Evolutionary conservation across 1,140 invertebrate species (phyloP).

Genomic region (Adoxophyes honmai): DNA sequence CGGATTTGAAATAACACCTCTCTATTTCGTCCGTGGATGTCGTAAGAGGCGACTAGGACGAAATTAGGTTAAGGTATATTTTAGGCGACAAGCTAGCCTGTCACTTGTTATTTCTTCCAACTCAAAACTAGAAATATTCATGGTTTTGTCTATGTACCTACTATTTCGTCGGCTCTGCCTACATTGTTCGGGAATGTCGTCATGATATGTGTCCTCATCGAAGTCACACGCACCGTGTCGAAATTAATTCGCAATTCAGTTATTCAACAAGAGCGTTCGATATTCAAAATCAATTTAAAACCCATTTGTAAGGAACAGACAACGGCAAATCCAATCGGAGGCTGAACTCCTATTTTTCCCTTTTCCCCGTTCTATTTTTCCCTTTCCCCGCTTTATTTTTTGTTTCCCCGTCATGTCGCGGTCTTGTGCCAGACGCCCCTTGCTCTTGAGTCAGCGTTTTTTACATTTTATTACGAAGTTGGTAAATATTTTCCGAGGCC

Average conservation of each 20-base stretch:
- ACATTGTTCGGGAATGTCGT: too few species aligned
- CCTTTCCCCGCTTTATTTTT: slow-evolving; percentile 50
- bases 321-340: slow-evolving; percentile 72
- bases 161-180: too few species aligned
- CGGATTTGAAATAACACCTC: too few species aligned
- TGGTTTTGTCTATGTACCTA: too few species aligned
- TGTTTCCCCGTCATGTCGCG: slow-evolving; percentile 65
- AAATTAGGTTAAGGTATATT: too few species aligned
- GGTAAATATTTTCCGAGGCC: slow-evolving; percentile 69
- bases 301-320: slow-evolving; percentile 74
- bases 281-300: slow-evolving; percentile 75
- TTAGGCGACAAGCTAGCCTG: too few species aligned
- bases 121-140: too few species aligned
- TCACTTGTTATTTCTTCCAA: too few species aligned
- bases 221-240: too few species aligned
- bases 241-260: slow-evolving; percentile 19
- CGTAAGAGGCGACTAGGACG: too few species aligned
- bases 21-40: too few species aligned
- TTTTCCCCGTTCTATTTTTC: slow-evolving; percentile 50
- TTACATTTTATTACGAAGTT: slow-evolving; percentile 71
- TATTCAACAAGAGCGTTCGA: slow-evolving; percentile 59
- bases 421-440: slow-evolving; percentile 71
- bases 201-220: too few species aligned
- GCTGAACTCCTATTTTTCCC: slow-evolving; percentile 60
- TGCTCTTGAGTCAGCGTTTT: slow-evolving; percentile 70